phyloP scores from a whole-genome alignment of 2,113 vertebrate genomes.

The Menidia beryllina region DNA sequence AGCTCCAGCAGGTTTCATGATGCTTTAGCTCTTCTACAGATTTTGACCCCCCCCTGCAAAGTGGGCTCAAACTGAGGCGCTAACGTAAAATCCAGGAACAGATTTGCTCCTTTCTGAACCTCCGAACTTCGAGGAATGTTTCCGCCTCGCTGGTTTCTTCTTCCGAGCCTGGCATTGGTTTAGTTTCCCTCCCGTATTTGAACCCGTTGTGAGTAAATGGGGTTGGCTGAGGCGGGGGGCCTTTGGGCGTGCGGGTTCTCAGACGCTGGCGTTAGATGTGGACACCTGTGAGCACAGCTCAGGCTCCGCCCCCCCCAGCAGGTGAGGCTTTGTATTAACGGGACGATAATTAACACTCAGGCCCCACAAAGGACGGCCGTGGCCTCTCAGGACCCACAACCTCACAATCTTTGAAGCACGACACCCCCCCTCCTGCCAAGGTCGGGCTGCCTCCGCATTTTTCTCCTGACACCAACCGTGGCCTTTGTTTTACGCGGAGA shows the following conservation, averaged over 20 bases:
- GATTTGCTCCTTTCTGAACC: no score
- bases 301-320: conserved; percentile 20
- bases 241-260: no score
- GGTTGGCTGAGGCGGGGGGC: background rate
- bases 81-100: no score
- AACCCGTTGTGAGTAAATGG: background rate
- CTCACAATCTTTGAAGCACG: conserved; percentile 10
- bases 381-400: background rate
- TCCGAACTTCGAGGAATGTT: no score
- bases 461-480: background rate
- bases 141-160: no score
- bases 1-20: no score
- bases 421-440: background rate
- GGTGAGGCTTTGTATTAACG: conserved; percentile 15
- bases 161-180: no score
- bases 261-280: background rate
- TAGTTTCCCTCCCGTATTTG: no score
- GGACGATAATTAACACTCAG: conserved; percentile 25
- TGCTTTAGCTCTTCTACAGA: no score
- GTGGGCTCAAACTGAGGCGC: no score
- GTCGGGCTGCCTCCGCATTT: conserved; percentile 13
- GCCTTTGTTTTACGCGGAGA: conserved; percentile 1
- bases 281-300: background rate
- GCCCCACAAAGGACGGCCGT: background rate
- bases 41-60: no score